Evolutionary conservation across 2,113 vertebrate species (phyloP).

Genomic region (Pampusana beccarii): DNA sequence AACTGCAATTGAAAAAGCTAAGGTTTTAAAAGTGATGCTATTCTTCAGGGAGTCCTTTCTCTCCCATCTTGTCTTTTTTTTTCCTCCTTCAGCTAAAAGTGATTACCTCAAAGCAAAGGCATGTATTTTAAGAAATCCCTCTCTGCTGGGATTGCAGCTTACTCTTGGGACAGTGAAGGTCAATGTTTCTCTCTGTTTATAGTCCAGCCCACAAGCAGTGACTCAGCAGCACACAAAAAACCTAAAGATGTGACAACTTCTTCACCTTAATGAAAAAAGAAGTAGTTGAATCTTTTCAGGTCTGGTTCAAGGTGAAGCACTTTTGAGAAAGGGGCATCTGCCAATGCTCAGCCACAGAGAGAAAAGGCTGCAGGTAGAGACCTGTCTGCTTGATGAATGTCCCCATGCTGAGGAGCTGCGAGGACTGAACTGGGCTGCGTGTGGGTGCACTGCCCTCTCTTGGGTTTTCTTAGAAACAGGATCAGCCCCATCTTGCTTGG

Average conservation of each 20-base stretch:
- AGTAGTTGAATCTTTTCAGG: neutral
- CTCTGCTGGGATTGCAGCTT: neutral
- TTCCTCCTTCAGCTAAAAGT: neutral
- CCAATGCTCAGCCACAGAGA: neutral
- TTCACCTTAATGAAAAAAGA: neutral
- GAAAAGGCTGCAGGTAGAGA: neutral
- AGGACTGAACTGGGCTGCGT: neutral
- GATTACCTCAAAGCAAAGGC: neutral
- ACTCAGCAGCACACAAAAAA: conserved; percentile 8
- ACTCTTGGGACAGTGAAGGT: neutral
- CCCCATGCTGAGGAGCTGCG: fast-evolving
- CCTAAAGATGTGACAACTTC: neutral
- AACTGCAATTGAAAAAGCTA: neutral
- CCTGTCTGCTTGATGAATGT: neutral
- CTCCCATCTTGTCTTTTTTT: neutral
- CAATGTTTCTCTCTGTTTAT: neutral
- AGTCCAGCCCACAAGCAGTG: neutral
- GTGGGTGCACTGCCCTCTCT: conserved; percentile 46
- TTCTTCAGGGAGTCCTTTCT: neutral
- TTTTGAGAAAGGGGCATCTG: neutral
- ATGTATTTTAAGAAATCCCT: neutral
- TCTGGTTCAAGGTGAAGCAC: neutral
- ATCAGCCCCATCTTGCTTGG: neutral
- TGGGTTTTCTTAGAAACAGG: neutral
- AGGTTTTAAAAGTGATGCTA: neutral